Conservation (phyloP, 1,140 invertebrate species). For the Drosophila paulistorum region DNA sequence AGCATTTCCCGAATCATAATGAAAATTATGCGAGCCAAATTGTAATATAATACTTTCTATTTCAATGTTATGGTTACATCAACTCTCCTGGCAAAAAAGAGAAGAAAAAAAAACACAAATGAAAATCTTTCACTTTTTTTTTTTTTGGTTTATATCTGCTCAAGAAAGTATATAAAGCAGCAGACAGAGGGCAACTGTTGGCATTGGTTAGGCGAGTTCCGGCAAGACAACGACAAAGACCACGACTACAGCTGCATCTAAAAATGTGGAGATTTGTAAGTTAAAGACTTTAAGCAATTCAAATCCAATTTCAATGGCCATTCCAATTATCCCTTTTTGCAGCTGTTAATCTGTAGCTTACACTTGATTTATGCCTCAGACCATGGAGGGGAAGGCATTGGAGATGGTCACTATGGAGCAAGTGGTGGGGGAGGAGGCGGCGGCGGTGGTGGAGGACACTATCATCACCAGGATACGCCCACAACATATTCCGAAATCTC, state of each 20-base stretch:
- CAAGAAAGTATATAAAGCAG: conserved; percentile 53
- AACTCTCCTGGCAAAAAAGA: conserved; percentile 35
- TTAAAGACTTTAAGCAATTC: not conserved
- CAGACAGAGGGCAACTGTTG: conserved; percentile 38
- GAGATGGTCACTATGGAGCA: conserved; percentile 36
- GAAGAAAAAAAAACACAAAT: not conserved
- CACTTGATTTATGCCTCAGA: conserved; percentile 62
- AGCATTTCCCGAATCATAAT: conserved; percentile 75
- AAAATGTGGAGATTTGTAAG: conserved; percentile 70
- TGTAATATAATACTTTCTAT: conserved; percentile 77
- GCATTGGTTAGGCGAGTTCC: conserved; percentile 51
- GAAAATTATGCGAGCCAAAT: conserved; percentile 74
- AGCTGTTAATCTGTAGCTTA: conserved; percentile 59
- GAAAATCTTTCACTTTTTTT: conserved; percentile 68
- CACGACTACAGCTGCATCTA: conserved; percentile 5
- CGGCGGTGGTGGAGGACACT: conserved; percentile 29
- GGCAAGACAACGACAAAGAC: conserved; percentile 23
- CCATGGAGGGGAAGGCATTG: conserved; percentile 46
- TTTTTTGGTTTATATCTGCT: not conserved
- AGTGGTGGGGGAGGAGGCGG: conserved; percentile 40
- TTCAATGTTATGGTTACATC: conserved; percentile 80
- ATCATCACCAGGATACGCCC: conserved; percentile 76
- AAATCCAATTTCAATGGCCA: not conserved
- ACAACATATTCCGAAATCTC: conserved; percentile 86
- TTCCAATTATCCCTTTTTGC: not conserved